These are phyloP conservation scores for Idaea straminata DNA, from an alignment of 2,888 invertebrate genomes.

Conservation along the genomic window DNA sequence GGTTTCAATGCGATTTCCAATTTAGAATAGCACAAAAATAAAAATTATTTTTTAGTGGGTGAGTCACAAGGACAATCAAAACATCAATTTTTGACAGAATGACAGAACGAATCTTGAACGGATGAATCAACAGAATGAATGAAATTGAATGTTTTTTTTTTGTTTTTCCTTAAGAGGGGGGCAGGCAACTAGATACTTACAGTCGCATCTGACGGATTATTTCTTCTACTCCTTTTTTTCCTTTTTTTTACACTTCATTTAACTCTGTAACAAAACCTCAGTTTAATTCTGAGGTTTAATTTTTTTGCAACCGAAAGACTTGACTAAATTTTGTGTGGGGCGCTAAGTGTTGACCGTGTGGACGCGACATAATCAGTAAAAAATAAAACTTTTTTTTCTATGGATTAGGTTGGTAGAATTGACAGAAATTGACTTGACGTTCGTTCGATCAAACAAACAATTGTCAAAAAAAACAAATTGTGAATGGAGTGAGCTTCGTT, in stretches of 20 bases:
- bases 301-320: too few relatives aligned
- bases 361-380: neutral
- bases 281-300: too few relatives aligned
- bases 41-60: conserved; percentile 27
- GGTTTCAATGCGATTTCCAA: neutral
- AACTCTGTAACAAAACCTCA: too few relatives aligned
- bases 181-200: too few relatives aligned
- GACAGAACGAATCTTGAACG: too few relatives aligned
- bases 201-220: too few relatives aligned
- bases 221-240: too few relatives aligned
- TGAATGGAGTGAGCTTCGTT: conserved; percentile 49
- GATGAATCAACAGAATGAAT: too few relatives aligned
- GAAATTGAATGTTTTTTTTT: too few relatives aligned
- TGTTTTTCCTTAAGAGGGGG: too few relatives aligned
- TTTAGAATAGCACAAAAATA: conserved; percentile 27
- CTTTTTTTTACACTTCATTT: too few relatives aligned
- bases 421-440: neutral
- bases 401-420: neutral
- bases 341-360: neutral
- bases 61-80: neutral
- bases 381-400: neutral
- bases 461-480: conserved; percentile 62
- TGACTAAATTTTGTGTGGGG: too few relatives aligned
- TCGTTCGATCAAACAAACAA: conserved; percentile 38
- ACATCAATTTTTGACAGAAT: conserved; percentile 1